These are phyloP conservation scores for Tigriopus japonicus DNA, from an alignment of 1,140 invertebrate species.

Conservation along the genomic window DNA sequence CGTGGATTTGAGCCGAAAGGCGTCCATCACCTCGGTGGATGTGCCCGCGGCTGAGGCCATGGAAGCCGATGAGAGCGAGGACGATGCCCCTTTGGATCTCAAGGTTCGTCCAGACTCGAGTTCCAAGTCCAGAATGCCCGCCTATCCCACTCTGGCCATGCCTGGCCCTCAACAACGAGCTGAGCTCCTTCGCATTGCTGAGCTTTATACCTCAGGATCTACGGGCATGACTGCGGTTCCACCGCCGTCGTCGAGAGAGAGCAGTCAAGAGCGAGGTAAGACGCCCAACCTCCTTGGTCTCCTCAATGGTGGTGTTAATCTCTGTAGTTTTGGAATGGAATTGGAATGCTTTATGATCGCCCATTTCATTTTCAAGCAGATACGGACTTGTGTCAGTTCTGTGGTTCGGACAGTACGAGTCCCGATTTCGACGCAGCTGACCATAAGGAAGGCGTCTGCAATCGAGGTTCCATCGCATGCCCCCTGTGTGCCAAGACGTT, in stretches of 20 bases:
- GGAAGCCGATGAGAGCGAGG: conserved; percentile 1
- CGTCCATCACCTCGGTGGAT: background rate
- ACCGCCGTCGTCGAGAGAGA: background rate
- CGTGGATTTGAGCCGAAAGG: conserved; percentile 6
- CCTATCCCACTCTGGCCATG: background rate
- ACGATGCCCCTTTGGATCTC: conserved; percentile 10
- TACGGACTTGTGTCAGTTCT: background rate
- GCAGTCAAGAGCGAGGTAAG: conserved; percentile 1
- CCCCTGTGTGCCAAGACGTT: conserved; percentile 13
- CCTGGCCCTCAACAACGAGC: background rate
- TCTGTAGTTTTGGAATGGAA: background rate
- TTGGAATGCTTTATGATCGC: background rate
- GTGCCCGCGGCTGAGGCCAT: background rate
- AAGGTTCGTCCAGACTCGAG: background rate
- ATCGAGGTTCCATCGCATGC: conserved; percentile 4
- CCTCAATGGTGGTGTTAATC: background rate
- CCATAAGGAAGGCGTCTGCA: conserved; percentile 5
- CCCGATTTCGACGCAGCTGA: conserved; percentile 6
- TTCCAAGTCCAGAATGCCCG: background rate
- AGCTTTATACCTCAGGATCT: background rate
- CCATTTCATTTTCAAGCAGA: background rate
- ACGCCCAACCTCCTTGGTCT: background rate
- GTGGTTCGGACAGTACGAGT: background rate
- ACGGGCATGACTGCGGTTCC: background rate
- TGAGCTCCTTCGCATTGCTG: conserved; percentile 4